Conservation (phyloP, 2,888 invertebrate species). For the Blera fallax region DNA sequence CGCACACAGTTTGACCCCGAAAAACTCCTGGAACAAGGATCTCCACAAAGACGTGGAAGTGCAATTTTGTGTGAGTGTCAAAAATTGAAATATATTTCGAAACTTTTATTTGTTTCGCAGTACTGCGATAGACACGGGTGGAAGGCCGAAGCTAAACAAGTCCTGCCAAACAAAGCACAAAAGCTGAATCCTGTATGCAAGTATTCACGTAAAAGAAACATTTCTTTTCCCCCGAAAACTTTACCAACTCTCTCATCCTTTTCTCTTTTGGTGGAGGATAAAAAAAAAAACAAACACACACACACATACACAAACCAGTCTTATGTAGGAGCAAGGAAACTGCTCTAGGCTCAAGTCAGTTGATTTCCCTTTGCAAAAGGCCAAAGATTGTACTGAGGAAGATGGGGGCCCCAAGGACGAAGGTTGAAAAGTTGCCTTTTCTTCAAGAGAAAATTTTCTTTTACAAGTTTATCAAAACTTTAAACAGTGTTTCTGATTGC, state of each 20-base stretch:
- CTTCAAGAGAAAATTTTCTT: constrained; percentile 51
- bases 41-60: constrained; percentile 28
- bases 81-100: constrained; percentile 69
- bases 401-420: background rate
- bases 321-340: constrained; percentile 41
- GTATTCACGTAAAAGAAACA: constrained; percentile 67
- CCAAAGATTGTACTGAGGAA: constrained; percentile 38
- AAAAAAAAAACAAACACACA: background rate
- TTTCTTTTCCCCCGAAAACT: constrained; percentile 33
- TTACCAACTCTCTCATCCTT: constrained; percentile 24
- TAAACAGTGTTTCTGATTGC: constrained; percentile 70
- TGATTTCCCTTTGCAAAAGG: constrained; percentile 55
- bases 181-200: constrained; percentile 58
- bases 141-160: constrained; percentile 7
- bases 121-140: background rate
- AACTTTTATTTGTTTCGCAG: constrained; percentile 64
- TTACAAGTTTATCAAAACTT: constrained; percentile 72
- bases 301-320: constrained; percentile 1
- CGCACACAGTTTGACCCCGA: constrained; percentile 11
- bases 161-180: constrained; percentile 49
- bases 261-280: background rate
- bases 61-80: constrained; percentile 68
- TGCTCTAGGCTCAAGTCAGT: constrained; percentile 65
- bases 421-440: constrained; percentile 48
- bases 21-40: constrained; percentile 22